Conservation (phyloP, 2,888 invertebrate species). For the Norana najaformis region DNA sequence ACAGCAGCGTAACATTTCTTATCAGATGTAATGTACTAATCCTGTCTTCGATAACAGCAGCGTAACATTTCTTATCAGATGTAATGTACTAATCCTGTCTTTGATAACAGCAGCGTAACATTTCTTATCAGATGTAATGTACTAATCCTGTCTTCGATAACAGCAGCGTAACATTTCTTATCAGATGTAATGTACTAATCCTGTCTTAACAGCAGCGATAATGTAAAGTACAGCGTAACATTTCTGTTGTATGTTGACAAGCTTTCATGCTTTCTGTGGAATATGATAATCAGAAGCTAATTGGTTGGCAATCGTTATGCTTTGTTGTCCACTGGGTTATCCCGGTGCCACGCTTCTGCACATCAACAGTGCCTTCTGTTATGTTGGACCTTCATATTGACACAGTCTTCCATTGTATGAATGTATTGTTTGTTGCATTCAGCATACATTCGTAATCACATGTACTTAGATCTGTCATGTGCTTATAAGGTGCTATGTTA, state of each 20-base stretch:
- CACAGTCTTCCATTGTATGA: background rate
- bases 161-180: background rate
- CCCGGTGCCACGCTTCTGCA: background rate
- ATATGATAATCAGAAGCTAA: background rate
- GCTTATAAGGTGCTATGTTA: too few species aligned
- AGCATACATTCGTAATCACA: too few species aligned
- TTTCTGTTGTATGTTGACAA: background rate
- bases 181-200: conserved; percentile 35
- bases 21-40: conserved; percentile 35
- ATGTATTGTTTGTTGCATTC: background rate
- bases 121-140: conserved; percentile 36
- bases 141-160: background rate
- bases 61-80: conserved; percentile 37
- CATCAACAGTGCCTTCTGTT: background rate
- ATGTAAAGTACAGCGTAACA: too few species aligned
- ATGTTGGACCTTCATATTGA: background rate
- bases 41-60: background rate
- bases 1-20: background rate
- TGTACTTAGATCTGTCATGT: too few species aligned
- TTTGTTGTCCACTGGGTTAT: background rate
- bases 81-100: background rate
- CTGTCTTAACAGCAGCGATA: background rate
- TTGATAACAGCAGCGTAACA: background rate
- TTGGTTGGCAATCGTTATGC: background rate
- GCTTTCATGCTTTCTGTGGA: background rate